These are phyloP conservation scores for Eledona agricola DNA, from an alignment of 2,888 invertebrate genomes.

Conservation along the genomic window DNA sequence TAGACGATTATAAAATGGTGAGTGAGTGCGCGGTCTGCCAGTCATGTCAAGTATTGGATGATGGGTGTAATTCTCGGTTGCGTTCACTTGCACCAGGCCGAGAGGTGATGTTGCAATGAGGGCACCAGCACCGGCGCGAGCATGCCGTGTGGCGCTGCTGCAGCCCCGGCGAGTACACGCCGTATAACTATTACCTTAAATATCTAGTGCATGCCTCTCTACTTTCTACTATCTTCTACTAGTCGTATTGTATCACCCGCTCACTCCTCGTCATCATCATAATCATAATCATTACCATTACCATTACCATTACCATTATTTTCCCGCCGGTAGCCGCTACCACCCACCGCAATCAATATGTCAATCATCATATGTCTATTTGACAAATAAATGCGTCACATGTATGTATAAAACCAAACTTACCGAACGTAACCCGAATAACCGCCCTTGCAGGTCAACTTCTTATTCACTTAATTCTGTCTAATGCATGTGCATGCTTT, in stretches of 20 bases:
- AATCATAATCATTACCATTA: too few species aligned
- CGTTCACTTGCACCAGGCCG: slow-evolving; percentile 57
- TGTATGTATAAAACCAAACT: too few species aligned
- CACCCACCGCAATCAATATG: too few species aligned
- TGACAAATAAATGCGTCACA: too few species aligned
- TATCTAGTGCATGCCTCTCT: slow-evolving; percentile 26
- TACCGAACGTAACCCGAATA: slow-evolving; percentile 7
- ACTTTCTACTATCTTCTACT: slow-evolving; percentile 1
- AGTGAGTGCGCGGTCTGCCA: slow-evolving; percentile 75
- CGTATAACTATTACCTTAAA: slow-evolving; percentile 20
- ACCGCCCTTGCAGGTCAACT: slow-evolving; percentile 24
- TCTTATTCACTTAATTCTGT: slow-evolving; percentile 6
- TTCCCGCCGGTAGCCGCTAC: too few species aligned
- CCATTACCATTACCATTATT: too few species aligned
- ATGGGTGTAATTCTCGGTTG: slow-evolving; percentile 51
- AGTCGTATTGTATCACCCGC: slow-evolving; percentile 5
- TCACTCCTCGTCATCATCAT: slow-evolving; percentile 5
- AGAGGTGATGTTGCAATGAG: slow-evolving; percentile 59
- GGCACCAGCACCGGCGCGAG: slow-evolving; percentile 63
- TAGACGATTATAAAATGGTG: slow-evolving; percentile 99
- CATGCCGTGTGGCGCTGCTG: slow-evolving; percentile 58
- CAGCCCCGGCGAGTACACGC: slow-evolving; percentile 49
- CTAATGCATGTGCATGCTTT: slow-evolving; percentile 36
- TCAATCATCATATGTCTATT: too few species aligned
- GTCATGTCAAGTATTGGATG: slow-evolving; percentile 63